Conservation (phyloP, 2,888 invertebrate species). For the Octonoba sinensis region DNA sequence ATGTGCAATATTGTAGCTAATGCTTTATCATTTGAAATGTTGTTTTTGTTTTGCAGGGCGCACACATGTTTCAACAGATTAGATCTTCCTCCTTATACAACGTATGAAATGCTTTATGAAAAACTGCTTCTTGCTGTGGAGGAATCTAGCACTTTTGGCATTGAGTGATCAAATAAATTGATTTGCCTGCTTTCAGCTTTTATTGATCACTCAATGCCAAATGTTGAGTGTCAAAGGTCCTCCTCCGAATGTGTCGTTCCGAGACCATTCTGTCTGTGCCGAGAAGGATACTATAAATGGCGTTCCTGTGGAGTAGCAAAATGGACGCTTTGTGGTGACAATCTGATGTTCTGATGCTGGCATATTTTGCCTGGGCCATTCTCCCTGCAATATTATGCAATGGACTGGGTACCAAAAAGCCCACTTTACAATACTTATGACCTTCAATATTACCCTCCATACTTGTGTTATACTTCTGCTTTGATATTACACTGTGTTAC, state of each 20-base stretch:
- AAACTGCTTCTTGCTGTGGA: slow-evolving; percentile 93
- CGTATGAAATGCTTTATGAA: slow-evolving; percentile 89
- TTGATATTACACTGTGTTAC: neutral
- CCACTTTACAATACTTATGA: slow-evolving; percentile 16
- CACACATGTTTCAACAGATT: slow-evolving; percentile 98
- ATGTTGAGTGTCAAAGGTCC: too few species aligned
- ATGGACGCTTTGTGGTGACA: slow-evolving; percentile 7
- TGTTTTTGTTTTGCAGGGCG: slow-evolving; percentile 75
- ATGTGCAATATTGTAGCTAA: too few species aligned
- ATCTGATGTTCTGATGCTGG: neutral
- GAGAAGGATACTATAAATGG: neutral
- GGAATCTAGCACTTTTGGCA: slow-evolving; percentile 96
- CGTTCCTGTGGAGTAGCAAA: neutral
- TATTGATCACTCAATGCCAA: too few species aligned
- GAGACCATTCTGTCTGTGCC: neutral
- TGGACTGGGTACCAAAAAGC: slow-evolving; percentile 4
- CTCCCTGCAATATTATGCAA: slow-evolving; percentile 27
- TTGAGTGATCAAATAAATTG: slow-evolving; percentile 78
- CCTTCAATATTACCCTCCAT: slow-evolving; percentile 26
- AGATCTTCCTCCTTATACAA: slow-evolving; percentile 95
- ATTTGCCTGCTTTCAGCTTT: too few species aligned
- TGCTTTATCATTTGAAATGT: too few species aligned
- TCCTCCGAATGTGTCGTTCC: neutral
- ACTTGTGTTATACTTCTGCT: neutral
- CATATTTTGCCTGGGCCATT: slow-evolving; percentile 21